These are phyloP conservation scores for Mus pahari DNA, from an alignment of 2,113 vertebrate species.

Conservation along the genomic window DNA sequence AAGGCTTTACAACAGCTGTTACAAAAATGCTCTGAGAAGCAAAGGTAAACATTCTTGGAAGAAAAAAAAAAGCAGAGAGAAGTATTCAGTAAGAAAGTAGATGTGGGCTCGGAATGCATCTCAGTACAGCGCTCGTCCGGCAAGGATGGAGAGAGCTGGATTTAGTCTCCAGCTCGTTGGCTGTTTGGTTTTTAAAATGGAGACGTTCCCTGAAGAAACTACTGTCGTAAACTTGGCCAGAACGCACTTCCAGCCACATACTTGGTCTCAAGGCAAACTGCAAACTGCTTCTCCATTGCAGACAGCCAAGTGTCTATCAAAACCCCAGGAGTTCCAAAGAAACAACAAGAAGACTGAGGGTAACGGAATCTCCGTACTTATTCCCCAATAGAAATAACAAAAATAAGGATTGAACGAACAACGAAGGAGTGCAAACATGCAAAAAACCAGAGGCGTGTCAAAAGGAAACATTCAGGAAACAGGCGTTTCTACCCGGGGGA, in stretches of 20 bases:
- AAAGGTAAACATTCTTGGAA: constrained; percentile 21
- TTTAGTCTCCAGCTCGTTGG: background rate
- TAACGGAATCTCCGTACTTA: too few species aligned
- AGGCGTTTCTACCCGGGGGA: background rate
- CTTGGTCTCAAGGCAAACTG: constrained; percentile 9
- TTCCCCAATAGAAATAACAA: background rate
- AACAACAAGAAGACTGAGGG: background rate
- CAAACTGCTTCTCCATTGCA: background rate
- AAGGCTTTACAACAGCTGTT: background rate
- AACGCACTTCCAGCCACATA: background rate
- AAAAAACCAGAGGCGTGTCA: background rate
- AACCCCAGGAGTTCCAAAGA: background rate
- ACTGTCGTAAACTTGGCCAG: background rate
- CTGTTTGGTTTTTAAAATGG: background rate
- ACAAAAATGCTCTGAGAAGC: constrained; percentile 43
- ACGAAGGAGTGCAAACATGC: background rate
- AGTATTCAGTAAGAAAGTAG: background rate
- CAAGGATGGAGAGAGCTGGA: background rate
- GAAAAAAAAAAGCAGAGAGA: background rate
- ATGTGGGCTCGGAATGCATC: too few species aligned
- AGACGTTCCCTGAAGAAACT: background rate
- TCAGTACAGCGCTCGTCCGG: background rate
- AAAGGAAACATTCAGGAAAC: background rate
- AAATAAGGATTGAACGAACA: background rate
- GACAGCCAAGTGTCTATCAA: background rate